phyloP scores from a whole-genome alignment of 2,113 vertebrate genomes.

The Plectropomus leopardus region DNA sequence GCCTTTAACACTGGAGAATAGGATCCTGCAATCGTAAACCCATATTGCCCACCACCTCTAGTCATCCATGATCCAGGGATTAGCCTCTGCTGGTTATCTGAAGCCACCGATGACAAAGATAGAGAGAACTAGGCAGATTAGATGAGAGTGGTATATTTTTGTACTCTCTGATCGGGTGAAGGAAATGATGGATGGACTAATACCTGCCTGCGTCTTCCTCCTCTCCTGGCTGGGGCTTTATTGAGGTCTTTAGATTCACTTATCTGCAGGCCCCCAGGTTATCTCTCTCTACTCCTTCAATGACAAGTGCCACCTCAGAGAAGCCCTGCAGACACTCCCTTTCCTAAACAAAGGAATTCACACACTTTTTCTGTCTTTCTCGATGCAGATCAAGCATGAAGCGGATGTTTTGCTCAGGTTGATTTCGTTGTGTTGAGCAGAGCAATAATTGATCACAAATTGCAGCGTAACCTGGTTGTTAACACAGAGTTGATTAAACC shows the following conservation, averaged over 20 bases:
- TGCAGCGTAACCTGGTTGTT: neutral
- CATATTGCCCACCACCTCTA: constrained; percentile 20
- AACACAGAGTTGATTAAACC: constrained; percentile 13
- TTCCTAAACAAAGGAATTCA: constrained; percentile 58
- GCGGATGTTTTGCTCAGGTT: neutral
- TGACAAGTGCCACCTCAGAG: constrained; percentile 71
- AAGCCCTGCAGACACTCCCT: constrained; percentile 50
- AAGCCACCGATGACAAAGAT: constrained; percentile 72
- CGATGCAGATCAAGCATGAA: constrained; percentile 21
- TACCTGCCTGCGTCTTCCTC: constrained; percentile 69
- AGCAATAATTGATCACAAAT: constrained; percentile 15
- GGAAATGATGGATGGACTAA: constrained; percentile 80
- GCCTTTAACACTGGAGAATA: neutral
- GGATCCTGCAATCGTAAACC: neutral
- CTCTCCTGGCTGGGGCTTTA: constrained; percentile 65
- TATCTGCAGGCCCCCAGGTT: constrained; percentile 71
- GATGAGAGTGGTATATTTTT: constrained; percentile 82
- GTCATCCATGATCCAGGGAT: constrained; percentile 62
- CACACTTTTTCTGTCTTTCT: neutral
- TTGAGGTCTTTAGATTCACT: constrained; percentile 83
- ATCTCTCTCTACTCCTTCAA: constrained; percentile 66
- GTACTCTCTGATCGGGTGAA: constrained; percentile 75
- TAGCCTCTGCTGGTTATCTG: constrained; percentile 67
- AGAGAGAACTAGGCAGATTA: constrained; percentile 71
- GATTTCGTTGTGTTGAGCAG: neutral